Evolutionary conservation across 1,140 invertebrate species (phyloP), one percentile per base, ranked within the genome.

Genomic region (Drosophila nigromelanica): DNA sequence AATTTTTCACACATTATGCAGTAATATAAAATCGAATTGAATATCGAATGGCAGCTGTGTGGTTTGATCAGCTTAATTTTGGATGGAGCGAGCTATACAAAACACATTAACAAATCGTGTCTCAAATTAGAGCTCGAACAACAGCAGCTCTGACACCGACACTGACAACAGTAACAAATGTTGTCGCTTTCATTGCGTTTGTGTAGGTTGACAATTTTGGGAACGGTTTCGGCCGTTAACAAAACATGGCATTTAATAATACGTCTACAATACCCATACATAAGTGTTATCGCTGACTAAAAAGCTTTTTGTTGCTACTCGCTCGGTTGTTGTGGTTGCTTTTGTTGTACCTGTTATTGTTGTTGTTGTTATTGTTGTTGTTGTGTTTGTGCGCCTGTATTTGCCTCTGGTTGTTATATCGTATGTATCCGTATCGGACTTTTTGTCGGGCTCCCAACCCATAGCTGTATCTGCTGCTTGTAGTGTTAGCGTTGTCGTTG

Each of bases 211-310:
- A 86, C 81, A 87, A 86, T 86, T 86, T 86, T 87, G 81, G 81
- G 82, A 86, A 86, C 81, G 82, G 81, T 85, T 78, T 75, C 59
- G 82, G 82, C 81, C 82, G 81, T 86, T 86, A 87, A 86, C 81
- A 86, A 86, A 86, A 86, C 81, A 86, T 86, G 81, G 80, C 81
- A 86, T 86, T 86, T 86, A 86, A 86, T 86, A 86, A 86, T 86
- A 86, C 81, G 82, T 85, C 74, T 81, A 87, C 81, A 87, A 85
- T 85, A 68, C 56, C 70, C 74, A 85, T 80, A 75, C 81, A 86
- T 76, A 78, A 86, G 81, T 86, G 81, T 86, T 86, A 86, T 86
- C 81, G 81, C 82, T 81, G 82, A 87, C 81, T 86, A 86, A 86
- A 86, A 86, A 86, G 81, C 81, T 86, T 87, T 86, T 81, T 85